phyloP scores from a whole-genome alignment of 2,888 invertebrate species.

The Colletes collaris region DNA sequence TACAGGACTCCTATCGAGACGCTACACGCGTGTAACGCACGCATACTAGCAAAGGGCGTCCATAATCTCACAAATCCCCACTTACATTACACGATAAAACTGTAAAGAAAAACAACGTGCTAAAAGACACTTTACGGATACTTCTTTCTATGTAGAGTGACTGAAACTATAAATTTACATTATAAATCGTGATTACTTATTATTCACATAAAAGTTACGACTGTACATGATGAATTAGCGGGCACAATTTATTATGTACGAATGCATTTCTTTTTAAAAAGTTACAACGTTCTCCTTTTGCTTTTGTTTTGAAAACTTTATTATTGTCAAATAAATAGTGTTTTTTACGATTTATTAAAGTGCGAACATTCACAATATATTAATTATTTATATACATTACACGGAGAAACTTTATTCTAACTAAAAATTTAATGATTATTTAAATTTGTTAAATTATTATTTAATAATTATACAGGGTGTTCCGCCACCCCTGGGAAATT shows the following conservation, averaged over 20 bases:
- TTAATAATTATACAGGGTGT: too few relatives aligned
- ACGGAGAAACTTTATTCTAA: not conserved
- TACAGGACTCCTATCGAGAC: constrained; percentile 48
- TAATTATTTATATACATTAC: not conserved
- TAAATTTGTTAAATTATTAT: too few relatives aligned
- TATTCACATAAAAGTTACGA: not conserved
- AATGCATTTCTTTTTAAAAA: not conserved
- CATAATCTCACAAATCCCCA: constrained; percentile 64
- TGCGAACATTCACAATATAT: not conserved
- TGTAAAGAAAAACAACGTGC: constrained; percentile 56
- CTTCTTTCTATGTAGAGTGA: constrained; percentile 37
- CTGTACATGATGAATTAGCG: not conserved
- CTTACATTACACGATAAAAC: constrained; percentile 55
- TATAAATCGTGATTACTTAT: not conserved
- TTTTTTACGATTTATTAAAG: not conserved
- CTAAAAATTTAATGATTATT: too few relatives aligned
- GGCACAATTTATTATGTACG: not conserved
- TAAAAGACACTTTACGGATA: constrained; percentile 33
- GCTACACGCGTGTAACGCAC: constrained; percentile 67
- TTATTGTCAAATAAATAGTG: not conserved
- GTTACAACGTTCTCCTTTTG: not conserved
- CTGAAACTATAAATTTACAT: constrained; percentile 3
- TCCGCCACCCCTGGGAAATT: too few relatives aligned
- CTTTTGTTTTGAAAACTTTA: not conserved
- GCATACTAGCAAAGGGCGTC: constrained; percentile 65